phyloP scores from a whole-genome alignment of 2,113 vertebrate species.

The Tachysurus fulvidraco region DNA sequence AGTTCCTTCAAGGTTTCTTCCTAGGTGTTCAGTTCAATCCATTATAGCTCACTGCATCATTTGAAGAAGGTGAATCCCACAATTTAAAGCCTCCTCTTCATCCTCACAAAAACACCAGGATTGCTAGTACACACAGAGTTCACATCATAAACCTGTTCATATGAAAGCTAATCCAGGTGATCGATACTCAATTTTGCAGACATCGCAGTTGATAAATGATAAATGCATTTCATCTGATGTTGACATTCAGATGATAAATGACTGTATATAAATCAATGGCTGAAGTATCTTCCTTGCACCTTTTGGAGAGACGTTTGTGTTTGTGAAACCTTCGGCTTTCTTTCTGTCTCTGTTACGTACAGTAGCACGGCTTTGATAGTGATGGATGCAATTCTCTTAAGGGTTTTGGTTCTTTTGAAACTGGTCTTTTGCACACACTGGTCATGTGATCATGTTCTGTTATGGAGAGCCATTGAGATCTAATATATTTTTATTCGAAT shows the following conservation, averaged over 20 bases:
- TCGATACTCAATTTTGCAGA: background rate
- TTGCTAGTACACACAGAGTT: background rate
- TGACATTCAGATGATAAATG: constrained; percentile 4
- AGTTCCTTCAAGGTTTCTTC: background rate
- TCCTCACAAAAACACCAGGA: background rate
- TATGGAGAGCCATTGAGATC: background rate
- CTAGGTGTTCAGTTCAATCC: background rate
- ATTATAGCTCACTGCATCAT: background rate
- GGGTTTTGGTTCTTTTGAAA: background rate
- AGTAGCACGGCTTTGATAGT: background rate
- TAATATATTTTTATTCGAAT: background rate
- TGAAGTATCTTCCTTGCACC: background rate
- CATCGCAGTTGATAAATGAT: background rate
- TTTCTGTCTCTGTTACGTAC: background rate
- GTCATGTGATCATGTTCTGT: constrained; percentile 1
- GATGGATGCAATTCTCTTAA: background rate
- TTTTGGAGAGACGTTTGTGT: background rate
- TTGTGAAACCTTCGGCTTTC: background rate
- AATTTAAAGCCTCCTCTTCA: background rate
- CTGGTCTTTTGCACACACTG: no score
- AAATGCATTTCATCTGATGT: constrained; percentile 8
- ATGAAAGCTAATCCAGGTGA: background rate
- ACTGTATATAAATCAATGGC: background rate
- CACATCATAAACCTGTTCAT: background rate
- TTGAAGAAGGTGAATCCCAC: constrained; percentile 8